Evolutionary conservation across 1,140 invertebrate genomes (phyloP), one percentile per base, ranked within the genome.

Genomic region (Eubasilissa regina): DNA sequence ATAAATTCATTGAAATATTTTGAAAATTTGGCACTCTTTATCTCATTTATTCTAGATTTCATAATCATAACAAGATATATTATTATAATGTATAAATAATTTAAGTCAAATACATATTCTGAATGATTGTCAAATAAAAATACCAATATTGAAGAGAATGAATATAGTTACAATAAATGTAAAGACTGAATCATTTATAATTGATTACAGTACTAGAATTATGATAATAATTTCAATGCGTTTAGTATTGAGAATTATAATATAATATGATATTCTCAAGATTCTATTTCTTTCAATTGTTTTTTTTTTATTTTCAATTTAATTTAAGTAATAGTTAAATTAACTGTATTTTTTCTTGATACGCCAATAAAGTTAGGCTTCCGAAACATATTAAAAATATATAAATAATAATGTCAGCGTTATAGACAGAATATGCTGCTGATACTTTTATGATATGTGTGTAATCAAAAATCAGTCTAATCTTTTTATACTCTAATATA

Each of bases 371-470:
- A 7, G 1, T n/a, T 13, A 25, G 35, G 0, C 60, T 4, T 11
- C 12, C n/a, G 60, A 35, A 62, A 64, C 25, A 64, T n/a, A 25
- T 17, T 0, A 12, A 64, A 43, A 25, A 13, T 21, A 6, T 64
- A 25, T 12, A 43, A 64, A 0, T 43, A 25, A 9, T 25, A 35
- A 25, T 35, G 3, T 25, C 19, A 58, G 17, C 11, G 10, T 64
- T 64, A 25, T 25, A 64, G 35, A n/a, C 13, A 64, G 12, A 44
- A 25, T 25, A 64, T 25, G 12, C 21, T 35, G 60, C 35, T 64
- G 60, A 64, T 64, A 64, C 60, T 43, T n/a, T 64, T 64, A 35
- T 64, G 60, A 64, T 64, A 64, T 64, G 60, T 64, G 60, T 64
- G 35, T 64, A 64, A 64, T 64, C 35, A n/a, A 43, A 64, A 64